Evolutionary conservation across 53 echinoderm and acorn worm genomes (phyloP), one percentile per base, ranked within the genome.

Genomic region (Luidia sarsii): DNA sequence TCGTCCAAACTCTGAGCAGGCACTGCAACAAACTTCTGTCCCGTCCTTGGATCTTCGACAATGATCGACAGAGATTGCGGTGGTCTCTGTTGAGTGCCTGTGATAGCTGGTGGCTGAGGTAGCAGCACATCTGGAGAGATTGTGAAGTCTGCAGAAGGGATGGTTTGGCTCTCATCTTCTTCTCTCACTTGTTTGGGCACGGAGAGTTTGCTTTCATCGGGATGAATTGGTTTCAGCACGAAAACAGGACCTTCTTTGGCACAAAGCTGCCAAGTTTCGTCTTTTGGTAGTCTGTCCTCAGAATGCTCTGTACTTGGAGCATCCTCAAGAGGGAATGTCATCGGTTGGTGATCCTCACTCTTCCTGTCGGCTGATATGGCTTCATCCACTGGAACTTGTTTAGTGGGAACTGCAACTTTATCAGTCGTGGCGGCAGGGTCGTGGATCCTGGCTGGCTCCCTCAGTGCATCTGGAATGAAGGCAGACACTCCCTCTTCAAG

Each of bases 31-130:
- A 79, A 31, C 29, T 27, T 35, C 37, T 64, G 36, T 38, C 81
- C 81, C 21, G 81, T 87, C 39, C 67, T 67, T 61, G 81, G 81
- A 81, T 91, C 88, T 53, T 48, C 29, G 70, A 89, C 39, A 24
- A 52, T 66, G 19, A 61, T 37, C 28, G 81, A 64, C 22, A 64
- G 36, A 6, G 45, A 38, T 32, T 53, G 39, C 11, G 65, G 60
- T n/a, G 51, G 24, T 6, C 46, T 7, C 6, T 80, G 70, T 33
- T 80, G 64, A 29, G 80, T 49, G 20, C 85, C 83, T 18, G 66
- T 56, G 25, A 89, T 70, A 20, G 8, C 48, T 39, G 89, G 89
- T 34, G 16, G n/a, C 2, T 43, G 38, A 22, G 34, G 39, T 2
- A 30, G 36, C 16, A 57, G 57, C 38, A 59, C n/a, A 39, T 60